Base-by-base conservation (phyloP, 2,888 invertebrate species). In the Microctonus aethiopoides region DNA sequence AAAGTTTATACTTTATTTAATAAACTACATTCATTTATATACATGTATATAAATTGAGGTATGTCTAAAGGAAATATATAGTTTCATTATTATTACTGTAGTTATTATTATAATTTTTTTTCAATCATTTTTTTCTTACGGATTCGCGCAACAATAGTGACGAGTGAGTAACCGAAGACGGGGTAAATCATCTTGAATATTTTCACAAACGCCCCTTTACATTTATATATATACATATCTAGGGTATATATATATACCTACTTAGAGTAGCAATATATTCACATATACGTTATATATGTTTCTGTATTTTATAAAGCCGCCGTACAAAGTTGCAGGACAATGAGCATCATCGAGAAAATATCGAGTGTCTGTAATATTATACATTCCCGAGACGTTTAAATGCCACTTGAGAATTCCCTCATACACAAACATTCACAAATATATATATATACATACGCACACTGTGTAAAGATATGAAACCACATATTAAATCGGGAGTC, bases 331-430 rank as follows among this genome's bases (percentile, higher is more conserved):
- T 63, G 63, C 60, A 75, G 76, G 74, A 84, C 85, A 85, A 85
- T 85, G 81, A 84, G 77, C 81, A 84, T 85, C 84, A 83, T 84
- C 79, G 82, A 80, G 80, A 84, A 84, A 85, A 85, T 85, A 85
- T 85, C 85, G 79, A 81, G 82, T 85, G 82, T 85, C 85, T 70
- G 84, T 84, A 85, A 86, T 84, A 81, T 75, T 84, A 85, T 82
- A 86, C 85, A 83, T 83, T 84, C 74, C 70, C 51, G 74, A 78
- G 76, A 75, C 80, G 79, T 81, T 83, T 84, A 84, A 84, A 85
- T 81, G 82, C 80, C 80, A 75, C 77, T 73, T 75, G 74, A 61
- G 70, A 39, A 70, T 70, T 65, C 36, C 64, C 32, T 60, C 41
- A 59, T 22, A 66, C 32, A 36, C 1, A 26, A n/a, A n/a, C n/a